phyloP scores from a whole-genome alignment of 2,888 invertebrate genomes.

The Drosophila putrida region DNA sequence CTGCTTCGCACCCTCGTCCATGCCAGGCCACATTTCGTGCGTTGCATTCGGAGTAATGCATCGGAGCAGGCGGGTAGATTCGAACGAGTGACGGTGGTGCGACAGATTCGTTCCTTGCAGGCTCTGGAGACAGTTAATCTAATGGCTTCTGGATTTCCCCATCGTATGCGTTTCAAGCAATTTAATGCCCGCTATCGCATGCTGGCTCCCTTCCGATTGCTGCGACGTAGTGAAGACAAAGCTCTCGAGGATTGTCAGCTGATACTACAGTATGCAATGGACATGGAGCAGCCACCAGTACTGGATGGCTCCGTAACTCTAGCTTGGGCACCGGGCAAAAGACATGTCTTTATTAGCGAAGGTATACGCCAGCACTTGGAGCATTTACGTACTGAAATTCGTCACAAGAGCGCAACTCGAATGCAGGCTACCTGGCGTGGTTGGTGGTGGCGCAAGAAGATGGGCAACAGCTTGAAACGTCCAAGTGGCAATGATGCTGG shows the following conservation, averaged over 20 bases:
- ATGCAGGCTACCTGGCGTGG: slow-evolving; percentile 95
- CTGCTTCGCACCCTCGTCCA: slow-evolving; percentile 95
- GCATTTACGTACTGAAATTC: slow-evolving; percentile 91
- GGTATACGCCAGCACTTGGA: slow-evolving; percentile 96
- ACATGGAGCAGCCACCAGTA: slow-evolving; percentile 88
- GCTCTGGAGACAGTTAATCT: slow-evolving; percentile 97
- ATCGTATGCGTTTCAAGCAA: slow-evolving; percentile 97
- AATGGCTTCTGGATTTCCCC: slow-evolving; percentile 98
- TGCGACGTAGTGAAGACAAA: slow-evolving; percentile 89
- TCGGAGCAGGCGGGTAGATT: slow-evolving; percentile 93
- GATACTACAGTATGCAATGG: slow-evolving; percentile 90
- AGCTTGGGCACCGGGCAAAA: slow-evolving; percentile 96
- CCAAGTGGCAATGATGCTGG: slow-evolving; percentile 25
- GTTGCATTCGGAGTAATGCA: slow-evolving; percentile 95
- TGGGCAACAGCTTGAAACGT: slow-evolving; percentile 86
- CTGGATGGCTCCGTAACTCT: slow-evolving; percentile 88
- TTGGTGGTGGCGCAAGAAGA: slow-evolving; percentile 89
- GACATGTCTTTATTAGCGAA: slow-evolving; percentile 97
- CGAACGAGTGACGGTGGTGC: slow-evolving; percentile 93
- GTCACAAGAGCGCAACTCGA: slow-evolving; percentile 92
- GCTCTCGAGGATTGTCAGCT: slow-evolving; percentile 91
- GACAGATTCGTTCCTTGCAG: slow-evolving; percentile 95
- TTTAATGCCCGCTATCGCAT: slow-evolving; percentile 95
- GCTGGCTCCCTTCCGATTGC: slow-evolving; percentile 91
- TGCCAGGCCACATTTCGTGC: slow-evolving; percentile 97